These are phyloP conservation scores for Andrena minutula DNA, from an alignment of 2,888 invertebrate genomes.

Conservation along the genomic window DNA sequence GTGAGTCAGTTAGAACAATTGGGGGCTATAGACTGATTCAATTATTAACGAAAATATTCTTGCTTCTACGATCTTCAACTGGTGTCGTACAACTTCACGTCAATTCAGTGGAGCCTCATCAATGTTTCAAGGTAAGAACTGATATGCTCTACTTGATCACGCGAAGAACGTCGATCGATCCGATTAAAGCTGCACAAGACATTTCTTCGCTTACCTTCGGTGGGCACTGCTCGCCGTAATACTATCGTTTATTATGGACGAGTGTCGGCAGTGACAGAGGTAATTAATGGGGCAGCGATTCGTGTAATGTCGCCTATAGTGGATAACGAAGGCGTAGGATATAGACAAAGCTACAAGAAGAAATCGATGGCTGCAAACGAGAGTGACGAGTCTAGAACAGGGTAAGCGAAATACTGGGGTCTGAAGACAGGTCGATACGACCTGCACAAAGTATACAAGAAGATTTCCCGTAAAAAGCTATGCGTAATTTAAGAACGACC, in stretches of 20 bases:
- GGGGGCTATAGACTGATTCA: background rate
- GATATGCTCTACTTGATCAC: slow-evolving; percentile 1
- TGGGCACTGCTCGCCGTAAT: slow-evolving; percentile 22
- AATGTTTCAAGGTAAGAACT: slow-evolving; percentile 20
- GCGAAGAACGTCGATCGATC: slow-evolving; percentile 26
- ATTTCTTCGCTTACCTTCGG: slow-evolving; percentile 23
- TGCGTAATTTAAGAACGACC: too few relatives aligned
- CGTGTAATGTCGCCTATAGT: background rate
- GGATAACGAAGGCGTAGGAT: background rate
- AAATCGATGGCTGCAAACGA: background rate
- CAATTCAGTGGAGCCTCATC: slow-evolving; percentile 18
- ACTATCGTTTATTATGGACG: slow-evolving; percentile 18
- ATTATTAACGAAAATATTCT: too few relatives aligned
- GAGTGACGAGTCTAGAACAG: background rate
- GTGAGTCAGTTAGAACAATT: background rate
- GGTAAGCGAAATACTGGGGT: background rate
- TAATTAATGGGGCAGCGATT: background rate
- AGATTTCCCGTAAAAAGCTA: too few relatives aligned
- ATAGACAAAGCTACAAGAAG: background rate
- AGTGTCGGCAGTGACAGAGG: background rate
- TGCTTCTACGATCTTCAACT: too few relatives aligned
- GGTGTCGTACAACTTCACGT: slow-evolving; percentile 10
- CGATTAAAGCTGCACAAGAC: slow-evolving; percentile 30
- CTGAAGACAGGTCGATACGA: too few relatives aligned
- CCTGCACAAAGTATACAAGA: too few relatives aligned